A percentile compares a stretch with the other conserved stretches of the same genome.
phyloP scores from a whole-genome alignment of 2,113 vertebrate genomes.

The Eulacestoma nigropectus region DNA sequence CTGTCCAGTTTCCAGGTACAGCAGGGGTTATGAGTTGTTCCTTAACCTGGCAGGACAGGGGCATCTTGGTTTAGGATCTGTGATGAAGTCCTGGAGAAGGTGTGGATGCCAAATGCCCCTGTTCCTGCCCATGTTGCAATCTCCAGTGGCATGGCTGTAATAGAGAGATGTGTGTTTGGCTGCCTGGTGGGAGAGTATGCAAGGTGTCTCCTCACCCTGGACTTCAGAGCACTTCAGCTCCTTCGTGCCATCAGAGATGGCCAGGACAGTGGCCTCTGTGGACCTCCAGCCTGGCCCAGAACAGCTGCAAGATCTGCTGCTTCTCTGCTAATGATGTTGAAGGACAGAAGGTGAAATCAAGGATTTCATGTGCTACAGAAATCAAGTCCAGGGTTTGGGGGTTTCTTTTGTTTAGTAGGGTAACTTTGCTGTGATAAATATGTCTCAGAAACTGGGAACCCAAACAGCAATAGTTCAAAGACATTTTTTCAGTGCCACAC shows the following conservation, averaged over 20 bases:
- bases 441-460: neutral
- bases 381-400: neutral
- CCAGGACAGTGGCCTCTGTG: neutral
- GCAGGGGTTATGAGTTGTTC: neutral
- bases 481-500: neutral
- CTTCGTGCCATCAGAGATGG: neutral
- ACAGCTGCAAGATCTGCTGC: neutral
- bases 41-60: neutral
- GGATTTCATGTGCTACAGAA: neutral
- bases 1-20: neutral
- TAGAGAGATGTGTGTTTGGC: neutral
- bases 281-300: neutral
- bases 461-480: slow-evolving; percentile 3
- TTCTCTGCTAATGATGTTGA: neutral
- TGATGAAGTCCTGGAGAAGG: neutral
- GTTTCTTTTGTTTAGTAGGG: neutral
- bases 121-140: neutral
- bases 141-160: rapidly evolving
- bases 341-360: neutral
- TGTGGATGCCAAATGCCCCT: neutral
- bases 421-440: neutral
- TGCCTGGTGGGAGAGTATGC: neutral
- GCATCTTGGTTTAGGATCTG: neutral
- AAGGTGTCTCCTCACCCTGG: neutral
- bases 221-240: neutral